These are phyloP conservation scores for Tachycineta bicolor DNA, from an alignment of 2,113 vertebrate species.

Conservation along the genomic window DNA sequence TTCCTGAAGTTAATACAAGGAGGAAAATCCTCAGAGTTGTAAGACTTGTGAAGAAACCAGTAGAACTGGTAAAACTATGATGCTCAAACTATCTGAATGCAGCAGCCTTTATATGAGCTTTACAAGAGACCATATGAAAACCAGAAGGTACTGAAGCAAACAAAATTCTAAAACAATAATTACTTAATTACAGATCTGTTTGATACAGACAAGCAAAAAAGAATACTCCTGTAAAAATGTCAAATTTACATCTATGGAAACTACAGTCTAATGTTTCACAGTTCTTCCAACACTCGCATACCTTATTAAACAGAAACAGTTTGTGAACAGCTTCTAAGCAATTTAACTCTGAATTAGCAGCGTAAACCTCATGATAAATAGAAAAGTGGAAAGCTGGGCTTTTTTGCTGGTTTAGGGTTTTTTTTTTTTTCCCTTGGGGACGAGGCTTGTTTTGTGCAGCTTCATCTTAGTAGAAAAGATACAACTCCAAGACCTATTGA, in stretches of 20 bases:
- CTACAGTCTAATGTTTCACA: slow-evolving; percentile 22
- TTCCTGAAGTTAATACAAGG: background rate
- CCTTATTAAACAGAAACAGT: slow-evolving; percentile 23
- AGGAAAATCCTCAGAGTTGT: background rate
- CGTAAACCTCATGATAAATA: background rate
- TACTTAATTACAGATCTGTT: background rate
- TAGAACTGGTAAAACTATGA: background rate
- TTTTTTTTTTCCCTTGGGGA: background rate
- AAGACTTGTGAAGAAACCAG: background rate
- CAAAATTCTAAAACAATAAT: background rate
- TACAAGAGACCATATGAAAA: background rate
- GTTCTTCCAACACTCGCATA: slow-evolving; percentile 14
- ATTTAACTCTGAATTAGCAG: background rate
- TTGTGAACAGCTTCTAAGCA: background rate
- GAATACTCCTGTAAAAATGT: background rate
- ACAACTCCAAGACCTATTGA: background rate
- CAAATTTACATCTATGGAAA: slow-evolving; percentile 36
- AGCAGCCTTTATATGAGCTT: background rate
- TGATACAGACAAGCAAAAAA: background rate
- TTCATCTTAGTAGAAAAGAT: background rate
- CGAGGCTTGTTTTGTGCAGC: background rate
- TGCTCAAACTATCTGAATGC: background rate
- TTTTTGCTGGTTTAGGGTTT: background rate
- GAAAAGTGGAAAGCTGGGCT: background rate
- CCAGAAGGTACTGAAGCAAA: background rate